A percentile compares a stretch with the other conserved stretches of the same genome.
Evolutionary conservation across 2,888 invertebrate genomes (phyloP).

Genomic region (Dynastes maya): DNA sequence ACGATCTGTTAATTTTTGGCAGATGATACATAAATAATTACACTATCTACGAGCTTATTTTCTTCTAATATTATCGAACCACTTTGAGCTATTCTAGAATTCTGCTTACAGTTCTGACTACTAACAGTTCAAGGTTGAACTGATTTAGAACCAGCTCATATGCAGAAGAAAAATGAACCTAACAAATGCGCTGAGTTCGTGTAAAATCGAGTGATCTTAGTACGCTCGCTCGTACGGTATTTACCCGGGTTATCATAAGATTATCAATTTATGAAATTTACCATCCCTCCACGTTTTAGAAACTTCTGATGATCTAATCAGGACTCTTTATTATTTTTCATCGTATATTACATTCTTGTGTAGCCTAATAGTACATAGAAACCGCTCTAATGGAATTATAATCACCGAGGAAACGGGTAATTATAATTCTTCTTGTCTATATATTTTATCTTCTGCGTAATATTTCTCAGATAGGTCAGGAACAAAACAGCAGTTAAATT

Average conservation of each 20-base stretch:
- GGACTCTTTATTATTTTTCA: background rate
- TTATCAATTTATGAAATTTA: background rate
- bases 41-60: too few relatives aligned
- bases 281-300: background rate
- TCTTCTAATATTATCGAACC: too few relatives aligned
- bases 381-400: background rate
- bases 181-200: too few relatives aligned
- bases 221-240: too few relatives aligned
- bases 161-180: too few relatives aligned
- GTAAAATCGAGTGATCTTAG: too few relatives aligned
- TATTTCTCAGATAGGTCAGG: background rate
- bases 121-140: too few relatives aligned
- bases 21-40: too few relatives aligned
- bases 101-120: too few relatives aligned
- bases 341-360: background rate
- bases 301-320: background rate
- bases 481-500: background rate
- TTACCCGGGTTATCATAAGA: background rate
- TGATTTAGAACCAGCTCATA: too few relatives aligned
- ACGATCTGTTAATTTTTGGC: too few relatives aligned
- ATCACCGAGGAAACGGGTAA: background rate
- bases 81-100: too few relatives aligned
- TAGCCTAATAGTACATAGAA: background rate
- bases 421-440: background rate
- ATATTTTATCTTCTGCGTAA: background rate